A percentile compares a stretch with the other conserved stretches of the same genome.
Conservation (phyloP, 2,888 invertebrate species). For the Leptopilina syphax region DNA sequence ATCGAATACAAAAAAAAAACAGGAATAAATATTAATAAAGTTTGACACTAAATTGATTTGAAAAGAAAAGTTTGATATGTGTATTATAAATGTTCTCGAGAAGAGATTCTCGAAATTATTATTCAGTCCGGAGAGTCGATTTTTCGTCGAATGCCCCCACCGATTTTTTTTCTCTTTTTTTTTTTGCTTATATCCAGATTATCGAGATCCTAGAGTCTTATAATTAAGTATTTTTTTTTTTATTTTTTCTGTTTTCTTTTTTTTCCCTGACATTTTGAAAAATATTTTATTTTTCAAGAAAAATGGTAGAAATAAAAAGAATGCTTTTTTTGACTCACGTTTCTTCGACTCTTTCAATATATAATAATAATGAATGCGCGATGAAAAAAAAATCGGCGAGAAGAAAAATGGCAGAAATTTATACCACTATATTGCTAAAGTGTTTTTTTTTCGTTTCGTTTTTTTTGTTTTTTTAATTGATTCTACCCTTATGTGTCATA, state of each 20-base stretch:
- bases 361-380: no score
- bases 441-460: not conserved
- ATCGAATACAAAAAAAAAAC: not conserved
- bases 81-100: conserved; percentile 5
- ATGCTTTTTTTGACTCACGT: not conserved
- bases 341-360: conserved; percentile 15
- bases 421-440: conserved; percentile 37
- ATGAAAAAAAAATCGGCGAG: conserved; percentile 10
- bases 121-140: conserved; percentile 33
- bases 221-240: not conserved
- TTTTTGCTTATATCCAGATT: not conserved
- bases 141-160: conserved; percentile 13
- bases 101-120: conserved; percentile 15
- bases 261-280: no score
- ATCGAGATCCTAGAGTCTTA: conserved; percentile 7
- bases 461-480: conserved; percentile 65
- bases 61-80: conserved; percentile 33
- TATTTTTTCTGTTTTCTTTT: not conserved
- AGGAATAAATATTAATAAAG: conserved; percentile 34
- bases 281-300: no score
- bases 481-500: conserved; percentile 75
- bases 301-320: not conserved
- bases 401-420: conserved; percentile 25
- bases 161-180: not conserved
- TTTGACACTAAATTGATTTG: conserved; percentile 35